Evolutionary conservation across 2,113 vertebrate genomes (phyloP), one percentile per base, ranked within the genome.

Genomic region (Mionectes macconnelli): DNA sequence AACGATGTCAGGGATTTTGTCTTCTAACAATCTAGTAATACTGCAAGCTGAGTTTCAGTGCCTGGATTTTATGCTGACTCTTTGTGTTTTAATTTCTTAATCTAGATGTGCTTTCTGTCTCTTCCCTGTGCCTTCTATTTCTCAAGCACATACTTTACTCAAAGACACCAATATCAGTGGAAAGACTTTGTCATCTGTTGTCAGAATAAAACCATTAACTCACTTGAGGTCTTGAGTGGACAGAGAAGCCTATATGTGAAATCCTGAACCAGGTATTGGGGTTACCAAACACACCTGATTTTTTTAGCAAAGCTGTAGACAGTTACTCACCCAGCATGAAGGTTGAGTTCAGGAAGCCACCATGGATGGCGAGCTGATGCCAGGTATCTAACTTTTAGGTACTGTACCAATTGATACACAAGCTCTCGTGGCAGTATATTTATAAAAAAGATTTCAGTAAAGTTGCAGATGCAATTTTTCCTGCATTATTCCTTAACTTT

Each of bases 1-100:
- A 95, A 95, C 27, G 9, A 0, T 72, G 83, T 95, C 95, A 95
- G 80, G 30, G 86, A 68, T 52, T 77, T 68, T 92, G 72, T 84
- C 64, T 89, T 93, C 80, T 92, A 84, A 68, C 89, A 94, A 52
- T 93, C 84, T 86, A 81, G 84, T 91, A 77, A 74, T 52, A 47
- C 86, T 70, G 83, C 68, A 60, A 81, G 53, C 42, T 44, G 79
- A 93, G 72, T 84, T 93, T 64, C 73, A 97, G 50, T 0, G 30
- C 89, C 60, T 90, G 90, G 59, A 47, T 42, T 89, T 14, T 87
- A n/a, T 91, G 75, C 70, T 93, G 92, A 70, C 50, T 95, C 53
- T n/a, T n/a, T n/a, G n/a, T 67, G 45, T 73, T 83, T 85, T 57
- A 35, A 18, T 77, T 74, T 92, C 63, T 88, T 9, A 63, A 17